Evolutionary conservation across 2,888 invertebrate species (phyloP), one percentile per base, ranked within the genome.

Genomic region (Lypha dubia): DNA sequence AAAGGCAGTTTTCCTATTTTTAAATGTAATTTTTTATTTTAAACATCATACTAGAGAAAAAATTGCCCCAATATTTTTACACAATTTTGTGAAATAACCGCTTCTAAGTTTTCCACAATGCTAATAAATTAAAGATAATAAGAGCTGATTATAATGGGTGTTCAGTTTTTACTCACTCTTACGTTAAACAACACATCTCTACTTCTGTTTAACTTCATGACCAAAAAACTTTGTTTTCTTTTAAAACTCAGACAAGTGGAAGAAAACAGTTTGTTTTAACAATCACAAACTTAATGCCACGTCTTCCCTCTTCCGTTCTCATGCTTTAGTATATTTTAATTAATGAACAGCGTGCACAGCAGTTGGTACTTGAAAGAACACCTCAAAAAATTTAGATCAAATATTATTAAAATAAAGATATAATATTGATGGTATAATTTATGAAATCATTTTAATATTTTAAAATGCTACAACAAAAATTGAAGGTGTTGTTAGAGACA

Each of bases 301-400:
- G 3, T 24, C 13, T 5, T 7, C 17, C 13, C n/a, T n/a, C 51
- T 38, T 41, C n/a, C n/a, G n/a, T n/a, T 6, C n/a, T 24, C 17
- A 17, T 44, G 3, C 13, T 56, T 24, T 4, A 20, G 32, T 13
- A 49, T 8, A 44, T 53, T 5, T 41, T 51, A 70, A 7, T 62
- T n/a, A 53, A 20, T 53, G 28, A n/a, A 20, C 51, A 70, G 46
- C 63, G 32, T 4, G 17, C 15, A 22, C 70, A 77, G 51, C 70
- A 60, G 44, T 32, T 32, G 53, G 28, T 38, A 41, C 28, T 32
- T 41, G 28, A n/a, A 32, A 44, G 44, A 63, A 24, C 22, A 24
- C 17, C 46, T 71, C 22, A 71, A 71, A 56, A 17, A 24, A 28
- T 58, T 71, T 35, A 38, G 22, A 63, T 56, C 38, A 22, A 32